A percentile compares a stretch with the other conserved stretches of the same genome.
Conservation (phyloP, 2,888 invertebrate genomes). For the Dioctria linearis region DNA sequence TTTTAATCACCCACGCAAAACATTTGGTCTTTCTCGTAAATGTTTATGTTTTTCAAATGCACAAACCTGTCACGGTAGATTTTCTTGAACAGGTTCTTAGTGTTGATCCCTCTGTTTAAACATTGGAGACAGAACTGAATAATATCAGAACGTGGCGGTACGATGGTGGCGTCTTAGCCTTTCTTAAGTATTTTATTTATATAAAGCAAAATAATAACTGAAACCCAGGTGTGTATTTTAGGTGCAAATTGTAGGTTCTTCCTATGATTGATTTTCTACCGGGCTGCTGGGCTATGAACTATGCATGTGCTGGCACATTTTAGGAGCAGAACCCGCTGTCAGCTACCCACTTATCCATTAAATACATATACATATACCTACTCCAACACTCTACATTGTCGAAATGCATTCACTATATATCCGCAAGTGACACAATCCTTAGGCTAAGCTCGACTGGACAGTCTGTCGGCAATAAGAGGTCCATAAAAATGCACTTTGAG, state of each 20-base stretch:
- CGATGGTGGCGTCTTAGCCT: not conserved
- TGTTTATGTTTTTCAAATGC: conserved; percentile 24
- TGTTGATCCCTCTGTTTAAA: conserved; percentile 23
- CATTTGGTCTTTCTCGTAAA: conserved; percentile 2
- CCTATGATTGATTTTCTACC: conserved; percentile 24
- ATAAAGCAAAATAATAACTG: not conserved
- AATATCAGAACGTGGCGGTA: not conserved
- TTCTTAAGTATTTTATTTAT: conserved; percentile 32
- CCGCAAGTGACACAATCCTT: not conserved
- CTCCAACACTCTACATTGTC: too few relatives aligned
- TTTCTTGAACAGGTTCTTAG: conserved; percentile 28
- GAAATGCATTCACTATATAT: not conserved
- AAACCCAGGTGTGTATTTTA: not conserved
- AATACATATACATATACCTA: not conserved
- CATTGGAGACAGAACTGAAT: conserved; percentile 1
- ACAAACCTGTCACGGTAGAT: conserved; percentile 45
- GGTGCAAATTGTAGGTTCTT: not conserved
- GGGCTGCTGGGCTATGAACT: not conserved
- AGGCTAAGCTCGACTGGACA: conserved; percentile 9
- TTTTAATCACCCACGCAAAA: conserved; percentile 36
- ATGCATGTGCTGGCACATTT: too few relatives aligned
- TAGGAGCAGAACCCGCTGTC: not conserved
- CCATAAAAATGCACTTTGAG: conserved; percentile 50
- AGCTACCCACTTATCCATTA: conserved; percentile 15
- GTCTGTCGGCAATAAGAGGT: conserved; percentile 3